A percentile compares a stretch with the other conserved stretches of the same genome.
These are phyloP conservation scores for Cygnus buccinator DNA, from an alignment of 2,113 vertebrate genomes.

Conservation along the genomic window DNA sequence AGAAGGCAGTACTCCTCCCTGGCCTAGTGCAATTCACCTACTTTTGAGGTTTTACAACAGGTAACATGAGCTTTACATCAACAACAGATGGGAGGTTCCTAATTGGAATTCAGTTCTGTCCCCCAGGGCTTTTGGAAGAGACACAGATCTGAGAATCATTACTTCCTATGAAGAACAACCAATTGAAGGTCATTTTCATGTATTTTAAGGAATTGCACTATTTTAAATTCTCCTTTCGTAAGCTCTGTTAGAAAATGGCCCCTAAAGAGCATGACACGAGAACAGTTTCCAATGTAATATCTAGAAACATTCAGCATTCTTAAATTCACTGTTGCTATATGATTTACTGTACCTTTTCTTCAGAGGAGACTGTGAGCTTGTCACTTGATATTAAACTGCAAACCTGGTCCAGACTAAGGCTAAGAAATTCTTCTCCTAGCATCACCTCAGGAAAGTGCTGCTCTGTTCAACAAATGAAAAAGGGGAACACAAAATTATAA, in stretches of 20 bases:
- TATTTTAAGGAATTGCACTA: neutral
- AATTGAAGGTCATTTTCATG: slow-evolving; percentile 27
- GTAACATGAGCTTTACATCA: neutral
- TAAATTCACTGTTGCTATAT: neutral
- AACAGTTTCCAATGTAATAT: neutral
- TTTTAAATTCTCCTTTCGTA: slow-evolving; percentile 21
- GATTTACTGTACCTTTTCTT: slow-evolving; percentile 90
- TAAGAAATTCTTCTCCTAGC: slow-evolving; percentile 94
- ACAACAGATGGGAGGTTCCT: neutral
- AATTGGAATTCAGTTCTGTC: neutral
- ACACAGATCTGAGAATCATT: slow-evolving; percentile 40
- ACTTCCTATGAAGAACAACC: slow-evolving; percentile 12
- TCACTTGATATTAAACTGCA: slow-evolving; percentile 96
- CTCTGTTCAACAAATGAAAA: slow-evolving; percentile 85
- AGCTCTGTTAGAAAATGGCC: neutral
- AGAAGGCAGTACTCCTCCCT: neutral
- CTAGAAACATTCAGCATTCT: slow-evolving; percentile 13
- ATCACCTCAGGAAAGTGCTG: slow-evolving; percentile 97
- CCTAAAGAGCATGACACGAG: neutral
- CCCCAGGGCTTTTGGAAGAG: neutral
- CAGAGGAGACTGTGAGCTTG: slow-evolving; percentile 94
- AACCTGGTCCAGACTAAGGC: slow-evolving; percentile 93
- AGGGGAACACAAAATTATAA: slow-evolving; percentile 69
- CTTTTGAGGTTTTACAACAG: neutral
- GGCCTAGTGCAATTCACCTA: neutral